Evolutionary conservation across 2,113 vertebrate genomes (phyloP), one percentile per base, ranked within the genome.

Genomic region (Coregonus clupeaformis): DNA sequence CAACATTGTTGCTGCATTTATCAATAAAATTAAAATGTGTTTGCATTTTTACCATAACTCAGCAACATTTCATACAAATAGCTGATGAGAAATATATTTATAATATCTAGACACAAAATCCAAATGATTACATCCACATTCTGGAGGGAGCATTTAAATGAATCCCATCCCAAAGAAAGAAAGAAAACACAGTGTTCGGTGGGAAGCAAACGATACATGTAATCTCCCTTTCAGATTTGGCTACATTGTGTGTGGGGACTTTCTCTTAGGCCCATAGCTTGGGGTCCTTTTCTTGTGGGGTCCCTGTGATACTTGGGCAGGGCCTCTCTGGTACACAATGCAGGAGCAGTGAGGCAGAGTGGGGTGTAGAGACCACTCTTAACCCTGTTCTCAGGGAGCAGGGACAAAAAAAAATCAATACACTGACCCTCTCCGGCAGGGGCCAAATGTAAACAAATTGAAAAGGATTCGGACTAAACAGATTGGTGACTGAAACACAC

Each of bases 371-470:
- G 75, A 86, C 42, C 82, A 27, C 81, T 81, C 77, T 85, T 75
- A 87, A 88, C 70, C 68, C 72, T 78, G 79, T 84, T 89, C 80
- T 86, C 82, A 85, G 90, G 89, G 90, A 88, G 82, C 80, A 24
- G 76, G 75, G 80, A 87, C 88, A 91, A 91, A 90, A 91, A 91
- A 90, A 89, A 91, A 90, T 91, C 87, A 89, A 91, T 91, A 79
- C 84, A 89, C 86, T 90, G 85, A 89, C 82, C 87, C 87, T 89
- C 89, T 90, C 84, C 83, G 85, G 82, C 86, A 87, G 87, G 81
- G 85, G 85, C 87, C 89, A 88, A 90, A 91, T 90, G 90, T 90
- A 92, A 90, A 92, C 90, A 90, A 90, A 92, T 91, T 91, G 86
- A 92, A 92, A 90, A 81, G 85, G 82, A 84, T 6, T 4, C 67